Evolutionary conservation across 2,113 vertebrate genomes (phyloP), one percentile per base, ranked within the genome.

Genomic region (Lanius ludovicianus): DNA sequence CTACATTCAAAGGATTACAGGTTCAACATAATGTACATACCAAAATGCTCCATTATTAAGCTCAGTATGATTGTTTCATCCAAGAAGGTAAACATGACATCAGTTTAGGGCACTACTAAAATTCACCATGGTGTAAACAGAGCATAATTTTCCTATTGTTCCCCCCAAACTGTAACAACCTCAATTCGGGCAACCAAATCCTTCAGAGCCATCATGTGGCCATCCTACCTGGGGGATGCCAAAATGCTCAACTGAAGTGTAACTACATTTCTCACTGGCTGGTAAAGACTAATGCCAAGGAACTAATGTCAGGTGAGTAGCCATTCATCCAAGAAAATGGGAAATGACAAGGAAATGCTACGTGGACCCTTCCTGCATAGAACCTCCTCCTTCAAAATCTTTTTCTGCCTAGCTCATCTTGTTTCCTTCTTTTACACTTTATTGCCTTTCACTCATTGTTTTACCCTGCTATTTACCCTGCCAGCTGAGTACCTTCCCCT

Each of bases 281-380:
- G 33, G 18, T 79, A 39, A 76, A 76, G 28, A 75, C 31, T 50
- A 23, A 59, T 4, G 11, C n/a, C 64, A 65, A 84, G 49, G 23
- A 74, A 90, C 20, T 7, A 53, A 12, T 10, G 9, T 49, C 42
- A 79, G 18, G 25, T 42, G 13, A 41, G 20, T 20, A 77, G 47
- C 12, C 37, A 56, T 35, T 87, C 30, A 63, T 44, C 7, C 52
- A 46, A 64, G 31, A 87, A 90, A 92, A 89, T 6, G 8, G 62
- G 20, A 90, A 89, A 64, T 4, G 6, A 52, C 18, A 74, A 46
- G n/a, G 21, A 52, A 62, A 46, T 37, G 11, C 19, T 57, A 76
- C 0, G 0, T 5, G 6, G 11, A 60, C 9, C 5, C 39, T 49
- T 65, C 55, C 15, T 39, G 11, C 4, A 6, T 17, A 77, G 41